phyloP scores from a whole-genome alignment of 2,797 vertebrate genomes.

The Brachymystax lenok region DNA sequence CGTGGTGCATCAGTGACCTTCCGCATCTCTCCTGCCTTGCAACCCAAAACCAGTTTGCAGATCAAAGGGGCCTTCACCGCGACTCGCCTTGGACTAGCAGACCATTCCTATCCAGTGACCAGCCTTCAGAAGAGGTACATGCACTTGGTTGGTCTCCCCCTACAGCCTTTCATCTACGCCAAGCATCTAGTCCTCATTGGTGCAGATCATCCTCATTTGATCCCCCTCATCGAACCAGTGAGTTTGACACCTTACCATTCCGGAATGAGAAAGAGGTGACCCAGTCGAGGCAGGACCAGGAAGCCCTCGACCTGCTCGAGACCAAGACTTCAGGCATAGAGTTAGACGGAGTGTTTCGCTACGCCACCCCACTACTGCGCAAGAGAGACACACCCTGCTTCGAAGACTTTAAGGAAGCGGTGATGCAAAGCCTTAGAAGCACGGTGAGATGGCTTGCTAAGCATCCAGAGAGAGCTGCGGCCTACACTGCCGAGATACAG shows the following conservation, averaged over 20 bases:
- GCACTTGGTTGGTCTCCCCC: neutral
- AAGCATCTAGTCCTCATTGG: slow-evolving; percentile 15
- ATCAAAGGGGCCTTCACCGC: no score
- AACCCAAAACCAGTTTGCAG: slow-evolving; percentile 7
- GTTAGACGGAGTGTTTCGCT: neutral
- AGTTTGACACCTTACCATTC: neutral
- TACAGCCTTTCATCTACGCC: neutral
- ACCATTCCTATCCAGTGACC: slow-evolving; percentile 8
- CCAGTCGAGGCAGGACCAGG: neutral
- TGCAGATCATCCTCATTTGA: slow-evolving; percentile 4
- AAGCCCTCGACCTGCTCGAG: slow-evolving; percentile 2
- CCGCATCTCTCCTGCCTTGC: neutral
- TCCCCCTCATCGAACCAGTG: neutral
- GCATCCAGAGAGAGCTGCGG: neutral
- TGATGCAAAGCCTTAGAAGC: slow-evolving; percentile 4
- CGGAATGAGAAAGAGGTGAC: no score
- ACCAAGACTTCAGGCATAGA: neutral
- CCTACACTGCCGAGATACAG: neutral
- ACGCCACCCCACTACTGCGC: neutral
- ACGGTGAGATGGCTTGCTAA: neutral
- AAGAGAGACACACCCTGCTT: neutral
- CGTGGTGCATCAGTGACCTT: slow-evolving; percentile 3
- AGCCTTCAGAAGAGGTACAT: neutral
- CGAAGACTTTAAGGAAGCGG: neutral
- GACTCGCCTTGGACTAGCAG: no score